phyloP scores from a whole-genome alignment of 2,797 vertebrate genomes.

The Brachymystax lenok region DNA sequence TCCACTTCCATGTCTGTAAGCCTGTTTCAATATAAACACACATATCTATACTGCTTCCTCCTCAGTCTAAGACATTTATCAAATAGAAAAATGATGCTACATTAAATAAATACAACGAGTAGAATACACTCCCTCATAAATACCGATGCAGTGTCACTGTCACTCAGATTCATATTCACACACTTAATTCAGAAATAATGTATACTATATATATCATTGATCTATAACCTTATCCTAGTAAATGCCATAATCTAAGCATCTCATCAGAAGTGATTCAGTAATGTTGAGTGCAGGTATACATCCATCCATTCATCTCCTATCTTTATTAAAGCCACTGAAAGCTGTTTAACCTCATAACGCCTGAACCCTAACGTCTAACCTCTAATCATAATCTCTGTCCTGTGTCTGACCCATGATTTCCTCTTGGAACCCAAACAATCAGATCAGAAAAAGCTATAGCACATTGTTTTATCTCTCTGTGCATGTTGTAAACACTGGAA shows the following conservation, averaged over 20 bases:
- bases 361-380: slow-evolving; percentile 45
- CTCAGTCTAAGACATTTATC: no score
- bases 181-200: background rate
- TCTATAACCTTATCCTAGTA: background rate
- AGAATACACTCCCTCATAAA: no score
- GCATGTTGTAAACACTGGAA: background rate
- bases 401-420: slow-evolving; percentile 32
- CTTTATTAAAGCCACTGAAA: slow-evolving; percentile 4
- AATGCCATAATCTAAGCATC: background rate
- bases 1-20: background rate
- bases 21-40: slow-evolving; percentile 43
- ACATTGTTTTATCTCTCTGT: background rate
- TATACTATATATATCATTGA: background rate
- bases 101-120: no score
- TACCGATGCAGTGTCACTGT: no score
- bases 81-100: no score
- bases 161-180: background rate
- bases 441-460: background rate
- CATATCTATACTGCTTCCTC: no score
- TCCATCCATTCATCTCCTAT: background rate
- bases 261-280: background rate
- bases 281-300: background rate
- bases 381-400: slow-evolving; percentile 52
- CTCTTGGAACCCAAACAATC: background rate
- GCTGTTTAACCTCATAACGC: slow-evolving; percentile 3